Evolutionary conservation across 2,113 vertebrate genomes (phyloP).

Genomic region (Pygoscelis adeliae): DNA sequence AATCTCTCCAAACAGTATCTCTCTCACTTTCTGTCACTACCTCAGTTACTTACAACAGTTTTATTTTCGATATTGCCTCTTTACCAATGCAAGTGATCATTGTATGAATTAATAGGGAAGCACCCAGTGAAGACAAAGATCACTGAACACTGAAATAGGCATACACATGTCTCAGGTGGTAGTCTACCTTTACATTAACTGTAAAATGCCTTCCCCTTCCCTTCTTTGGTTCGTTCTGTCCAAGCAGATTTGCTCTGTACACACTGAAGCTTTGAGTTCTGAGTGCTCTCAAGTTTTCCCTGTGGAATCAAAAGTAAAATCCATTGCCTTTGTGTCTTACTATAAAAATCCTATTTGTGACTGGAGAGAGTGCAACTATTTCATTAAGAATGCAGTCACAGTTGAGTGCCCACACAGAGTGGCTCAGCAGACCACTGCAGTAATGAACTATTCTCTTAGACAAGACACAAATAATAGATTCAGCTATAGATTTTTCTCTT

Average conservation of each 20-base stretch:
- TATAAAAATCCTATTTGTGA: not conserved
- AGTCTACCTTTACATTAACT: not conserved
- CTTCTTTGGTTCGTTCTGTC: not conserved
- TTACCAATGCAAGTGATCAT: not conserved
- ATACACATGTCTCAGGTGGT: fast-evolving
- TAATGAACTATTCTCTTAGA: not conserved
- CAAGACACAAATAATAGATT: not conserved
- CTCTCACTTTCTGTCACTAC: not conserved
- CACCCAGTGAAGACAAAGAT: not conserved
- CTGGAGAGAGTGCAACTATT: not conserved
- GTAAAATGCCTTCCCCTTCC: not conserved
- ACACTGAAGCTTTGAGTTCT: not conserved
- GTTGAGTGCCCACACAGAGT: not conserved
- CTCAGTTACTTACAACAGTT: not conserved
- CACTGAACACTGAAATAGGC: not conserved
- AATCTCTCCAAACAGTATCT: not conserved
- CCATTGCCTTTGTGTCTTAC: not conserved
- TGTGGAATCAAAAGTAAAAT: not conserved
- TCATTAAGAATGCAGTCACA: not conserved
- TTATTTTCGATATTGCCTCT: not conserved
- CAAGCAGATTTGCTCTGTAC: not conserved
- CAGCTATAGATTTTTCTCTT: slow-evolving; percentile 13
- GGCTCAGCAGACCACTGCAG: not conserved
- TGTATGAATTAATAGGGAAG: not conserved
- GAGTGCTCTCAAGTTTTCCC: not conserved